A percentile compares a stretch with the other conserved stretches of the same genome.
Conservation (phyloP, 2,113 vertebrate genomes). For the Hyla sarda region DNA sequence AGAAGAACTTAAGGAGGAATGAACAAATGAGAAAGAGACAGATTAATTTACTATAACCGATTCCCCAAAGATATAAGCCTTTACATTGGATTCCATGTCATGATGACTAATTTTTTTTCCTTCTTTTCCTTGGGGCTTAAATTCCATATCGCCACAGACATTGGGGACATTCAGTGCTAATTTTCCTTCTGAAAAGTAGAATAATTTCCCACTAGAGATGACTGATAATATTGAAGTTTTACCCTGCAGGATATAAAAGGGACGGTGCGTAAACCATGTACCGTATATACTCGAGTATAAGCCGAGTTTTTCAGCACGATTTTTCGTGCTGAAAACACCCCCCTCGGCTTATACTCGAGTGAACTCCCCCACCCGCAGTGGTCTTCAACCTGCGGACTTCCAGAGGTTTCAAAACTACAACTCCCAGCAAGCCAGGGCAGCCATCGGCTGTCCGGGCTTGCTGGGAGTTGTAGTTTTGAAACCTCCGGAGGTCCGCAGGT, state of each 20-base stretch:
- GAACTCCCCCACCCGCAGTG: too few relatives aligned
- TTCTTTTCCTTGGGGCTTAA: not conserved
- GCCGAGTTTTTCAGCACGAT: too few relatives aligned
- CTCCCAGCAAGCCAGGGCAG: too few relatives aligned
- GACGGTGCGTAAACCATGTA: too few relatives aligned
- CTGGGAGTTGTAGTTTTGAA: too few relatives aligned
- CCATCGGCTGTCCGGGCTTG: too few relatives aligned
- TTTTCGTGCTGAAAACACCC: too few relatives aligned
- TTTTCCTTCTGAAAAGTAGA: not conserved
- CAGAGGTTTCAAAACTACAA: too few relatives aligned
- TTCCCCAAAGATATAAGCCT: not conserved
- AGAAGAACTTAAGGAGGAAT: not conserved
- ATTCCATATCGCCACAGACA: not conserved
- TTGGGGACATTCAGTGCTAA: not conserved
- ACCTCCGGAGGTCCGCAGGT: too few relatives aligned
- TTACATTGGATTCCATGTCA: not conserved
- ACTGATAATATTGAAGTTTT: not conserved
- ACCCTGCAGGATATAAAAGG: not conserved
- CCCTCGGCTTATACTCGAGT: too few relatives aligned
- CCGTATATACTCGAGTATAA: too few relatives aligned
- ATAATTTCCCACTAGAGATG: constrained; percentile 16
- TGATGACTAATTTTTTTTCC: not conserved
- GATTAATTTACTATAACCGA: constrained; percentile 6
- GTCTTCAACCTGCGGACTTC: too few relatives aligned
- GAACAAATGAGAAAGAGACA: not conserved